These are phyloP conservation scores for Fragum fragum DNA, from an alignment of 2,888 invertebrate genomes.

Conservation along the genomic window DNA sequence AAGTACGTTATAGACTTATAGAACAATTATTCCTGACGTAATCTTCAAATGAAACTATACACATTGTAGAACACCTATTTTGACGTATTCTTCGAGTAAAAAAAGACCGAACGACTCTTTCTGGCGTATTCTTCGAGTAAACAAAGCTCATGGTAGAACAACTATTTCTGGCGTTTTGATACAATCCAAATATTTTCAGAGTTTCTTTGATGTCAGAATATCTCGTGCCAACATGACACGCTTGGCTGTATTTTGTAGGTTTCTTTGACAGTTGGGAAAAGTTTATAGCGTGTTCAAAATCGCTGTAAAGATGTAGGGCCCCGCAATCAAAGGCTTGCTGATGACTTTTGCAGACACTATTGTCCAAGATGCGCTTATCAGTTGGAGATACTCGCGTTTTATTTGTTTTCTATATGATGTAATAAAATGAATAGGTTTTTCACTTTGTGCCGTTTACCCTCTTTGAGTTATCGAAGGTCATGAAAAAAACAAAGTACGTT, in stretches of 20 bases:
- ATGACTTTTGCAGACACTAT: conserved; percentile 25
- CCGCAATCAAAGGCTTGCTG: conserved; percentile 24
- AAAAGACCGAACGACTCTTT: no score
- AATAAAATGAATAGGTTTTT: conserved; percentile 15
- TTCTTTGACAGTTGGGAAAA: conserved; percentile 25
- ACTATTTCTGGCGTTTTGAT: no score
- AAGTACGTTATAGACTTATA: no score
- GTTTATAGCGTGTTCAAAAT: conserved; percentile 23
- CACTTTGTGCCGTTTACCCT: neutral
- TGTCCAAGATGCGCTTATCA: conserved; percentile 22
- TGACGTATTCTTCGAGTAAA: no score
- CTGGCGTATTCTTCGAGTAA: no score
- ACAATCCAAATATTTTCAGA: conserved; percentile 9
- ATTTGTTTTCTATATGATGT: conserved; percentile 18
- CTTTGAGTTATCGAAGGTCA: no score
- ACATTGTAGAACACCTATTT: no score
- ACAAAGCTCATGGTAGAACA: no score
- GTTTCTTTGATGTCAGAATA: conserved; percentile 17
- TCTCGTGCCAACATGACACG: conserved; percentile 26
- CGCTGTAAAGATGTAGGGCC: conserved; percentile 4
- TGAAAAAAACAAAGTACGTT: no score
- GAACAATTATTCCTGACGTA: no score
- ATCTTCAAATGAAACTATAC: no score
- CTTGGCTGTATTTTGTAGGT: conserved; percentile 21
- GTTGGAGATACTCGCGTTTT: conserved; percentile 11